Base-by-base conservation (phyloP, 2,797 vertebrate species). In the Bradypodion pumilum region DNA sequence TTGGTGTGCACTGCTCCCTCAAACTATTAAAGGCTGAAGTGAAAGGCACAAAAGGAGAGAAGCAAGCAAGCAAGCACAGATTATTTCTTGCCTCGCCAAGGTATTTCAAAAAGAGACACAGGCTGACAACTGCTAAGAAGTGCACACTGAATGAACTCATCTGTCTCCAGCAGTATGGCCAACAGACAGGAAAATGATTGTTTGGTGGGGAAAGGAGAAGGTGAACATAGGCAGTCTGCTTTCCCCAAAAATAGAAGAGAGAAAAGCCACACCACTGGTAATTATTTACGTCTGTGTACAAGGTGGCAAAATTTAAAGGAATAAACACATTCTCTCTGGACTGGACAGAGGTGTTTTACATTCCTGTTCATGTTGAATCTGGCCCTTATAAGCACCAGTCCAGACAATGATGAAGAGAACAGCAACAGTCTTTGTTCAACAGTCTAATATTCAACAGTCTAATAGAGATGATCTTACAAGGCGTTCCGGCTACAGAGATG, bases 81-180 rank as follows among this genome's bases (percentile, higher is more conserved):
- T 29, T 44, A 63, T 52, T 59, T 15, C 32, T 46, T 70, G 52
- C 46, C 56, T n/a, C 78, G 74, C 82, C 19, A 63, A 16, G 75
- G 68, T 75, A 82, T 74, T 89, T 88, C 75, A 85, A 91, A 92
- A 85, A 81, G 86, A 88, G 77, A 85, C 49, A 87, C 87, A 89
- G 82, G 46, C 78, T 89, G 66, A 84, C 82, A 27, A 81, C 9
- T 23, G 62, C 52, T 84, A 88, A 32, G 59, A 89, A 92, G 90
- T 81, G 63, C 80, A 87, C 74, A 84, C 32, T 74, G 80, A 89
- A 87, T 89, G 29, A 91, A 74, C 76, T 62, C 88, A 84, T 89
- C 86, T 88, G 83, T 84, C 91, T 87, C 77, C 80, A 90, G 74
- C 66, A 84, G 63, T 5, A 9, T 23, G 85, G 69, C 73, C 70